Conservation (phyloP, 2,113 vertebrate genomes). For the Balaeniceps rex region DNA sequence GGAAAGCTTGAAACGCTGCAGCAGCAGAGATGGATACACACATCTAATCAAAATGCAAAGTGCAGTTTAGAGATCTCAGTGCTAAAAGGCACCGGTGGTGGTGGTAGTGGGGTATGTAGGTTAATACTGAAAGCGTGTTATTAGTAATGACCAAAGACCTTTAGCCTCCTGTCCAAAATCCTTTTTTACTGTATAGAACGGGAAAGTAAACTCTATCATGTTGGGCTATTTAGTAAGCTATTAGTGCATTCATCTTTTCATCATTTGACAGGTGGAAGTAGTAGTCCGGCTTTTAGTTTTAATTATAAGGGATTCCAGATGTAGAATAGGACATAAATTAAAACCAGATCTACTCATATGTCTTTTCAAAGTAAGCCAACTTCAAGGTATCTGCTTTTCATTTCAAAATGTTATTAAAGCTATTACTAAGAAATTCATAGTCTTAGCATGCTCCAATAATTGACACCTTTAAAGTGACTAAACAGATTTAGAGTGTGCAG, state of each 20-base stretch:
- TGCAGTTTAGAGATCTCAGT: not conserved
- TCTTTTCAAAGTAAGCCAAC: conserved; percentile 95
- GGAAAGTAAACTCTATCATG: conserved; percentile 74
- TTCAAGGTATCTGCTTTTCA: conserved; percentile 99
- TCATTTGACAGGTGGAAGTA: conserved; percentile 99
- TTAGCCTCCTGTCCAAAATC: conserved; percentile 76
- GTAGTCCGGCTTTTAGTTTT: conserved; percentile 98
- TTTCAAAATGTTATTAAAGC: conserved; percentile 99
- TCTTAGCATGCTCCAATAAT: conserved; percentile 93
- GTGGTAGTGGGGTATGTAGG: conserved; percentile 54
- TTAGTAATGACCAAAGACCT: conserved; percentile 76
- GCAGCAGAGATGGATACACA: not conserved
- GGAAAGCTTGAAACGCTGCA: not conserved
- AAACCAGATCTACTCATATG: conserved; percentile 96
- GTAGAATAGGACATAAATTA: conserved; percentile 95
- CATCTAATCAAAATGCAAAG: not conserved
- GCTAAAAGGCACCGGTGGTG: not conserved
- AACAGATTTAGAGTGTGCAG: conserved; percentile 96
- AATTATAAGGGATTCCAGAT: conserved; percentile 99
- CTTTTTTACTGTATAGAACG: conserved; percentile 72
- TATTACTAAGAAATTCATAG: conserved; percentile 95
- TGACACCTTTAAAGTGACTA: conserved; percentile 99
- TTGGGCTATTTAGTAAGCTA: conserved; percentile 89
- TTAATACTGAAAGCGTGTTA: conserved; percentile 73
- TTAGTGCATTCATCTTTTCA: conserved; percentile 98